phyloP scores from a whole-genome alignment of 2,888 invertebrate genomes.

The Platycnemis pennipes region DNA sequence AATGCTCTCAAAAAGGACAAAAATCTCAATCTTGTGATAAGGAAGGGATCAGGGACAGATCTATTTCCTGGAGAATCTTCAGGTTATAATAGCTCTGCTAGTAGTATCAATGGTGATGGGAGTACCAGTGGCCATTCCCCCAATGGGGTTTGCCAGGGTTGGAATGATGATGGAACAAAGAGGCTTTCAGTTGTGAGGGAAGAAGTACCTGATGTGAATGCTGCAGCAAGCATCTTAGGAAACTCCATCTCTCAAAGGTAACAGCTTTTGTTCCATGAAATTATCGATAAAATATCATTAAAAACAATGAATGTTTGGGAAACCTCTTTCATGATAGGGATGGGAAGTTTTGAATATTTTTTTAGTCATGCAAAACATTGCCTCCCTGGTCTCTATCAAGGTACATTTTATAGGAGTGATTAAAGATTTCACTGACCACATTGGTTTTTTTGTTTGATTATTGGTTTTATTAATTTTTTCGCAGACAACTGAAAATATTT shows the following conservation, averaged over 20 bases:
- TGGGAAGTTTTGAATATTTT: too few species aligned
- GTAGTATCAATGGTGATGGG: slow-evolving; percentile 87
- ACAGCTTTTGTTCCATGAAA: neutral
- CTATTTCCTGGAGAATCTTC: slow-evolving; percentile 91
- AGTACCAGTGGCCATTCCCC: slow-evolving; percentile 38
- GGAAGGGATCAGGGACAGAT: slow-evolving; percentile 89
- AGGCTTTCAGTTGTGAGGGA: slow-evolving; percentile 51
- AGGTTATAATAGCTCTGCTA: slow-evolving; percentile 92
- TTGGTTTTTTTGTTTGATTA: too few species aligned
- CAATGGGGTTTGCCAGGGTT: slow-evolving; percentile 80
- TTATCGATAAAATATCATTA: too few species aligned
- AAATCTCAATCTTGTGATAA: slow-evolving; percentile 87
- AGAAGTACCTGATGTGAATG: slow-evolving; percentile 29
- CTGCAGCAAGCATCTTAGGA: neutral
- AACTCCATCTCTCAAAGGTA: neutral
- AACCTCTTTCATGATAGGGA: too few species aligned
- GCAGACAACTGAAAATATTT: too few species aligned
- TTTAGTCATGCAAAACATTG: too few species aligned
- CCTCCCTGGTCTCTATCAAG: too few species aligned
- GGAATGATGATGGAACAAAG: slow-evolving; percentile 69
- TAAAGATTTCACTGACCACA: too few species aligned
- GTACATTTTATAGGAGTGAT: too few species aligned
- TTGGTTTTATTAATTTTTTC: too few species aligned
- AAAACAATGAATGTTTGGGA: too few species aligned
- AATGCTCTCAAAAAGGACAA: slow-evolving; percentile 89